Percentiles rank a stretch among this genome's conserved stretches.
phyloP scores from a whole-genome alignment of 2,888 invertebrate genomes.

The Tricholauxania praeusta region DNA sequence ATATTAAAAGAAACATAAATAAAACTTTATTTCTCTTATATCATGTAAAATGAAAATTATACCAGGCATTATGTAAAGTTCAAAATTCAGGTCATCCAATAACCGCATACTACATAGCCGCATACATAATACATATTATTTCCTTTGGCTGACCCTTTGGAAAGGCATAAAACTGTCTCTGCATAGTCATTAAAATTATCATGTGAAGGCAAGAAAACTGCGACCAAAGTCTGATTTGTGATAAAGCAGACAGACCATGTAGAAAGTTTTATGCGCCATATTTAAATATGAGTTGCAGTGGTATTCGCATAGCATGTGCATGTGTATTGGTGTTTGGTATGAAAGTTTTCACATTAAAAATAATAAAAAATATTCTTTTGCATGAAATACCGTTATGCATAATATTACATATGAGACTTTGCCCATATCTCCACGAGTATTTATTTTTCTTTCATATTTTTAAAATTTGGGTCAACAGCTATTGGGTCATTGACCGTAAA shows the following conservation, averaged over 20 bases:
- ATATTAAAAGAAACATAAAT: no score
- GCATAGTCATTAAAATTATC: constrained; percentile 35
- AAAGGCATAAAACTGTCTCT: constrained; percentile 25
- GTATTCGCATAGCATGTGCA: neutral
- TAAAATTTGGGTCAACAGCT: constrained; percentile 38
- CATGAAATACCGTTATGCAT: constrained; percentile 6
- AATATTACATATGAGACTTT: no score
- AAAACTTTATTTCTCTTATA: neutral
- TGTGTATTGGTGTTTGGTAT: neutral
- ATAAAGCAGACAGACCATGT: constrained; percentile 24
- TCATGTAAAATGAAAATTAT: neutral
- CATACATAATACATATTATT: no score
- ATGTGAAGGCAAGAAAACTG: constrained; percentile 2
- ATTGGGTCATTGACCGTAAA: constrained; percentile 39
- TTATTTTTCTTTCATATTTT: neutral
- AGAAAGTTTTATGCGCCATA: constrained; percentile 8
- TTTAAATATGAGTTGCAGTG: neutral
- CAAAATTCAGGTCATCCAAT: constrained; percentile 24
- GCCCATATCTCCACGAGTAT: no score
- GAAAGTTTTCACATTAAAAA: constrained; percentile 8
- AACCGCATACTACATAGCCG: constrained; percentile 11
- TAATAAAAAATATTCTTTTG: neutral
- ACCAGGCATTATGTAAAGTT: neutral
- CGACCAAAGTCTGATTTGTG: constrained; percentile 33
- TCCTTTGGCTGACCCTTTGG: constrained; percentile 18